Conservation (phyloP, 2,113 vertebrate genomes). For the Oreotrochilus melanogaster region DNA sequence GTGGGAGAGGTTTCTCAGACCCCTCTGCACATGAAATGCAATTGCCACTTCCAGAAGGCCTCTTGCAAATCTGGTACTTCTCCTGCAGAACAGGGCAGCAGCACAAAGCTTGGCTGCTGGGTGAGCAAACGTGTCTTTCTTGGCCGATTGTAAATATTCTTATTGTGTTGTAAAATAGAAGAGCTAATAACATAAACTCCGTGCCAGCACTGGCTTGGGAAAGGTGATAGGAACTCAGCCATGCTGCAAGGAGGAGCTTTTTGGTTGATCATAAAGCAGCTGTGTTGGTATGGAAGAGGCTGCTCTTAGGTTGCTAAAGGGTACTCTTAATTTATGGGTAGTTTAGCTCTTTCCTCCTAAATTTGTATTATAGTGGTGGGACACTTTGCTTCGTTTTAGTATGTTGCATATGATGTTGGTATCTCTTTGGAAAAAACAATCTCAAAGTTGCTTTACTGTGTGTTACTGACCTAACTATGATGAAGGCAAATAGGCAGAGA, state of each 20-base stretch:
- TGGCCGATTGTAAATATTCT: constrained; percentile 56
- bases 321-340: constrained; percentile 7
- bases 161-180: constrained; percentile 33
- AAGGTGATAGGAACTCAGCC: not conserved
- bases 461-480: not conserved
- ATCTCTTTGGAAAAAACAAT: not conserved
- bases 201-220: constrained; percentile 24
- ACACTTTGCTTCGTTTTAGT: constrained; percentile 2
- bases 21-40: not conserved
- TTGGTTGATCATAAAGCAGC: not conserved
- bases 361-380: not conserved
- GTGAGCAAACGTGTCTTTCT: not conserved
- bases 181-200: not conserved
- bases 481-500: not conserved
- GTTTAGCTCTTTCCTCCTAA: not conserved
- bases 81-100: not conserved
- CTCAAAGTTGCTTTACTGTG: not conserved
- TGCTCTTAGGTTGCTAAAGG: constrained; percentile 36
- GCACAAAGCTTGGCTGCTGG: not conserved
- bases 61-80: not conserved
- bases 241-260: not conserved
- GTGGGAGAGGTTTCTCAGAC: not conserved
- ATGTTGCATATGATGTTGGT: not conserved
- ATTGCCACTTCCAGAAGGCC: not conserved
- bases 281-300: not conserved